Percentiles rank a stretch among this genome's conserved stretches.
These are phyloP conservation scores for Eremophila alpestris DNA, from an alignment of 2,797 vertebrate genomes.

Conservation along the genomic window DNA sequence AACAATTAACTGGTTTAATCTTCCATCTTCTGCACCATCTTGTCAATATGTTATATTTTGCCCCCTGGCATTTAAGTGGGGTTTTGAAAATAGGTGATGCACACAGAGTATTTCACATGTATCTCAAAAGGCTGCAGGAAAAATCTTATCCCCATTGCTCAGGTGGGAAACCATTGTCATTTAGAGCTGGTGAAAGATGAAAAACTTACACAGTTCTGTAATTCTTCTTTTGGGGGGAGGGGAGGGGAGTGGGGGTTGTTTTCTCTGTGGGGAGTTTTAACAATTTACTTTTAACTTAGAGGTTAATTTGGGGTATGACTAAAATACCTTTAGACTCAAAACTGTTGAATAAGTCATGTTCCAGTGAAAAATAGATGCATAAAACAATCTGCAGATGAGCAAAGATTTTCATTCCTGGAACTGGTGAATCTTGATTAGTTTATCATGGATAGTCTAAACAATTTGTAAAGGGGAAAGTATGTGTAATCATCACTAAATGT, in stretches of 20 bases:
- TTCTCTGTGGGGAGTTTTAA: neutral
- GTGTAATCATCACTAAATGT: neutral
- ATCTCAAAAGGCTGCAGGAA: neutral
- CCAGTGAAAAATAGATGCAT: neutral
- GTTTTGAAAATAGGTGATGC: neutral
- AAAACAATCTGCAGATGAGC: neutral
- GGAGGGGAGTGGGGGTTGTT: too few relatives aligned
- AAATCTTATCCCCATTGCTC: neutral
- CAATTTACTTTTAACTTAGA: neutral
- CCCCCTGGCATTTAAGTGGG: neutral
- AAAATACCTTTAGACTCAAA: constrained; percentile 1
- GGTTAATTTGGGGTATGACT: neutral
- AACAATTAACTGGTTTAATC: neutral
- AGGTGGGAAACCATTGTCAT: neutral
- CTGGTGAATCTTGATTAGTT: neutral
- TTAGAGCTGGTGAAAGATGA: neutral
- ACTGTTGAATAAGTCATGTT: neutral
- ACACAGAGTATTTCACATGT: neutral
- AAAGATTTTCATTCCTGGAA: constrained; percentile 20
- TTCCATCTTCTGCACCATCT: neutral
- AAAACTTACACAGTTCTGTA: neutral
- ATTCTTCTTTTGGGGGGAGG: neutral
- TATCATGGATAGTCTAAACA: constrained; percentile 24
- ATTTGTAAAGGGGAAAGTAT: constrained; percentile 5
- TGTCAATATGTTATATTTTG: neutral